Percentiles rank a stretch among this genome's conserved stretches.
These are phyloP conservation scores for Latrodectus hesperus DNA, from an alignment of 2,888 invertebrate genomes.

Conservation along the genomic window DNA sequence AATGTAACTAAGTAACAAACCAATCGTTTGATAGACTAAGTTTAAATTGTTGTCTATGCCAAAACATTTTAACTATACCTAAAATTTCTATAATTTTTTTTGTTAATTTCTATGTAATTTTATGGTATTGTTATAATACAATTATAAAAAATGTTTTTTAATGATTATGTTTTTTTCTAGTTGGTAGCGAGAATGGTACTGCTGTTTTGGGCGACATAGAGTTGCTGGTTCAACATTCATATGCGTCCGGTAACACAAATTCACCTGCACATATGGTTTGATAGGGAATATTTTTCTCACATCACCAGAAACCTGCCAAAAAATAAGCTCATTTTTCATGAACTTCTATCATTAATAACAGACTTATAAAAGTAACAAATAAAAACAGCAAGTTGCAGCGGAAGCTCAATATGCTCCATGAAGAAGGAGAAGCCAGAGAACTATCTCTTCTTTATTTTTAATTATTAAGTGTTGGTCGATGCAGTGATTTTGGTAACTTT, in stretches of 20 bases:
- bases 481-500: slow-evolving; percentile 35
- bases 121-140: too few relatives aligned
- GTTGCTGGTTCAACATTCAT: slow-evolving; percentile 63
- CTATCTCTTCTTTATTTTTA: background rate
- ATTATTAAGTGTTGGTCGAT: slow-evolving; percentile 4
- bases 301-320: slow-evolving; percentile 54
- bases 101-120: too few relatives aligned
- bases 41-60: too few relatives aligned
- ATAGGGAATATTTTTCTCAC: slow-evolving; percentile 26
- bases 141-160: background rate
- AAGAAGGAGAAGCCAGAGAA: background rate
- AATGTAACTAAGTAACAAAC: too few relatives aligned
- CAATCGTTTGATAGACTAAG: too few relatives aligned
- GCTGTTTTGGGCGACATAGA: slow-evolving; percentile 57
- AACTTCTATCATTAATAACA: slow-evolving; percentile 31
- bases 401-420: background rate
- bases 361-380: slow-evolving; percentile 12
- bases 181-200: slow-evolving; percentile 47
- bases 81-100: too few relatives aligned
- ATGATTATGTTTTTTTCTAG: slow-evolving; percentile 9
- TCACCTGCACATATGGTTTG: slow-evolving; percentile 65
- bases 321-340: slow-evolving; percentile 38
- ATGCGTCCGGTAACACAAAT: slow-evolving; percentile 40
- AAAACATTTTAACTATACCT: too few relatives aligned
- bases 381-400: background rate